These are phyloP conservation scores for Laupala kohalensis DNA, from an alignment of 1,140 invertebrate genomes.

Conservation along the genomic window DNA sequence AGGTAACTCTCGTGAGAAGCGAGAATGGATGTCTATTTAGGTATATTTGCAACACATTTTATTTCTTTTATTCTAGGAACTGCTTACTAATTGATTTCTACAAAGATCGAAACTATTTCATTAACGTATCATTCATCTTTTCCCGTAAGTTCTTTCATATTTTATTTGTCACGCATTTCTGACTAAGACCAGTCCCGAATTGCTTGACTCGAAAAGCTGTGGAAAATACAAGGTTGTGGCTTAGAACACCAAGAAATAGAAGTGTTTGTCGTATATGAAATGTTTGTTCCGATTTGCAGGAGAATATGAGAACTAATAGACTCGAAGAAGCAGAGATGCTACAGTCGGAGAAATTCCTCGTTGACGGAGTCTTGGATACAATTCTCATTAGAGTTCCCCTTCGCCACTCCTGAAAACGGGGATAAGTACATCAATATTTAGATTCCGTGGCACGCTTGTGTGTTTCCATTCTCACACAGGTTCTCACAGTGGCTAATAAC, in stretches of 20 bases:
- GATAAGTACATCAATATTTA: neutral
- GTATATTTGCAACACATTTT: too few species aligned
- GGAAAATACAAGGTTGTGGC: neutral
- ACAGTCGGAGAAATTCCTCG: neutral
- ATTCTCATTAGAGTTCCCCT: neutral
- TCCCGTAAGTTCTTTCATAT: too few species aligned
- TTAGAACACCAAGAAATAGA: neutral
- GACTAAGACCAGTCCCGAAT: too few species aligned
- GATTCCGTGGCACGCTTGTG: neutral
- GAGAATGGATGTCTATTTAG: too few species aligned
- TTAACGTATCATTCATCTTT: too few species aligned
- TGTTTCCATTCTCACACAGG: too few species aligned
- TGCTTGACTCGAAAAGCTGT: neutral
- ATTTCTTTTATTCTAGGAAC: too few species aligned
- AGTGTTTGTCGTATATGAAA: neutral
- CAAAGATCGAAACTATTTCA: too few species aligned
- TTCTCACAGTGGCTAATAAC: too few species aligned
- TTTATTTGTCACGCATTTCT: too few species aligned
- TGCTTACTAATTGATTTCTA: too few species aligned
- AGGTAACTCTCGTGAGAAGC: too few species aligned
- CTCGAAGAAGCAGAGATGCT: neutral
- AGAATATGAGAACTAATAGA: neutral
- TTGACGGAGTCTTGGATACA: neutral
- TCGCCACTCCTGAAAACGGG: neutral
- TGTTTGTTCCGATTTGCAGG: neutral